These are phyloP conservation scores for Agriopis marginaria DNA, from an alignment of 2,888 invertebrate species.

Conservation along the genomic window DNA sequence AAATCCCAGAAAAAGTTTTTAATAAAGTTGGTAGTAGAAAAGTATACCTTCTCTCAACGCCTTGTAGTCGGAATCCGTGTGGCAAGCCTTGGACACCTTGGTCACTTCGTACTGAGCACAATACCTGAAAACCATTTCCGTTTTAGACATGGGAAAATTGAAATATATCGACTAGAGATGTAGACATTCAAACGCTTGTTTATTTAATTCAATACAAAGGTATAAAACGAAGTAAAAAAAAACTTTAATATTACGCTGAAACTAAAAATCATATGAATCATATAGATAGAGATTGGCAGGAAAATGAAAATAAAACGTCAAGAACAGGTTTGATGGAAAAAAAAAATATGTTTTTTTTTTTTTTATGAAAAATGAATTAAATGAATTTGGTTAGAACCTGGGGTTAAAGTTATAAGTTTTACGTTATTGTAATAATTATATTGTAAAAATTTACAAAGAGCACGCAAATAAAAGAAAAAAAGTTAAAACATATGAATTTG, in stretches of 20 bases:
- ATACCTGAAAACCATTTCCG: slow-evolving; percentile 88
- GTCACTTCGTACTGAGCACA: slow-evolving; percentile 94
- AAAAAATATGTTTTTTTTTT: no score
- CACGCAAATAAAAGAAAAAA: no score
- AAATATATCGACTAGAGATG: slow-evolving; percentile 44
- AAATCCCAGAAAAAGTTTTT: slow-evolving; percentile 12
- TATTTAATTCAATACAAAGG: no score
- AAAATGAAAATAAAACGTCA: background rate
- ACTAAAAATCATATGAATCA: no score
- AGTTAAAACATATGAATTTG: no score
- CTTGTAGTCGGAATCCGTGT: slow-evolving; percentile 90
- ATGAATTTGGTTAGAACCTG: background rate
- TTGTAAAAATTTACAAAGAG: no score
- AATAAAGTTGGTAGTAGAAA: slow-evolving; percentile 22
- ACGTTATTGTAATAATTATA: no score
- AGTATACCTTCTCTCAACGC: slow-evolving; percentile 90
- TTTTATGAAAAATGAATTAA: background rate
- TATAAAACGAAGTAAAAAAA: no score
- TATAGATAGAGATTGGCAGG: background rate
- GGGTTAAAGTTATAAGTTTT: no score
- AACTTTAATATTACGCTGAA: no score
- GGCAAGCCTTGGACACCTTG: slow-evolving; percentile 93
- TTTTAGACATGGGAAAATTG: slow-evolving; percentile 52
- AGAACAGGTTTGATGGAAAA: no score
- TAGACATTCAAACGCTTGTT: background rate